A percentile compares a stretch with the other conserved stretches of the same genome.
phyloP scores from a whole-genome alignment of 1,140 invertebrate genomes.

The Meloidogyne hapla region DNA sequence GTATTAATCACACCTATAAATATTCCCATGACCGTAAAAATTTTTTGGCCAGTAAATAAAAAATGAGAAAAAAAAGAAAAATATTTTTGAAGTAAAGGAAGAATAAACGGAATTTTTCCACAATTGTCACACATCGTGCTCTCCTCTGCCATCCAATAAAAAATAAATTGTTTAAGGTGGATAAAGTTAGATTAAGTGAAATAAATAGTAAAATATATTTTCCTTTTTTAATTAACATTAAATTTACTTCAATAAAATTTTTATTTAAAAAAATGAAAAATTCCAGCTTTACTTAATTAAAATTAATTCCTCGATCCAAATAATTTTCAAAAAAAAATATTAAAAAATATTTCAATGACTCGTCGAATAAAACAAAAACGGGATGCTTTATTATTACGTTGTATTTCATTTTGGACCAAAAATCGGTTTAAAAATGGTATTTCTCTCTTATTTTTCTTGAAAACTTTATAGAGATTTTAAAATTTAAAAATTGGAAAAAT shows the following conservation, averaged over 20 bases:
- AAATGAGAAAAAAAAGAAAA: background rate
- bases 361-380: background rate
- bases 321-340: too few species aligned
- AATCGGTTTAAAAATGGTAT: background rate
- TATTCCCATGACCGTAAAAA: background rate
- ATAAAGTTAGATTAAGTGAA: too few species aligned
- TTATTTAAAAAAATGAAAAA: too few species aligned
- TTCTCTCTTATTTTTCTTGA: background rate
- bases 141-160: background rate
- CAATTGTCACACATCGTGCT: conserved; percentile 5
- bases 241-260: too few species aligned
- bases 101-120: background rate
- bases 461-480: background rate
- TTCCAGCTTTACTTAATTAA: too few species aligned
- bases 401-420: background rate
- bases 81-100: too few species aligned
- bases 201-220: too few species aligned
- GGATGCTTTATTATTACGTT: conserved; percentile 3
- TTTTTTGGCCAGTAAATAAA: background rate
- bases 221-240: too few species aligned
- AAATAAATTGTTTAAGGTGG: too few species aligned
- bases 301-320: too few species aligned
- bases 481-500: too few species aligned
- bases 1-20: background rate
- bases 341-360: background rate